Base-by-base conservation (phyloP, 2,888 invertebrate genomes). In the Nemoura dubitans region DNA sequence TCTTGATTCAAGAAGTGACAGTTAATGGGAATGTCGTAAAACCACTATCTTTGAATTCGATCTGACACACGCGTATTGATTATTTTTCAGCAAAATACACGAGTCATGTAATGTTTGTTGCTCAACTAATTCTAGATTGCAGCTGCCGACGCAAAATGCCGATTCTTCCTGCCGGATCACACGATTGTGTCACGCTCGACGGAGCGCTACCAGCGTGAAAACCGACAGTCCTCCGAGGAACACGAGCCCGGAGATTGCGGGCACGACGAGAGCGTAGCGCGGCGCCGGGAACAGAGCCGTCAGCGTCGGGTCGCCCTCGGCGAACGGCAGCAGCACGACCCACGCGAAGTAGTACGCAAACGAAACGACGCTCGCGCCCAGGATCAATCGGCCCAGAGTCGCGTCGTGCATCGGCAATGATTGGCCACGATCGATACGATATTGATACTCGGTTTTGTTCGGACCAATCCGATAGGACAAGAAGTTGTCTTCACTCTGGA, bases 251-350 rank as follows among this genome's bases (percentile, higher is more conserved):
- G 93, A 93, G 59, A 92, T 89, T 3, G 94, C 94, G 88, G 95
- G 94, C 86, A 93, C 90, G 10, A 94, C 91, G 21, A 96, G 92
- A 43, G 93, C 94, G 92, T 94, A 93, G 90, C 92, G 91, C 88
- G 94, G 92, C 88, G 94, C 91, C 5, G 94, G 93, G 89, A 94
- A 93, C 87, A 93, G 90, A 29, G 91, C 90, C 90, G 92, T 92
- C 87, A 94, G 91, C 87, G 91, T 90, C 88, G 94, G 93, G 89
- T 94, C 94, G 93, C 91, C 76, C 91, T 94, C 93, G 89, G 95
- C 93, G 89, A 96, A 95, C 0, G 96, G 96, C 89, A 95, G 92
- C 82, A 94, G 93, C 87, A 95, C 94, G 26, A 95, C 91, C 95
- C 95, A 96, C 87, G 94, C 91, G 59, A 94, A 93, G 88, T 95